Evolutionary conservation across 2,113 vertebrate genomes (phyloP).

Genomic region (Climacteris rufus): DNA sequence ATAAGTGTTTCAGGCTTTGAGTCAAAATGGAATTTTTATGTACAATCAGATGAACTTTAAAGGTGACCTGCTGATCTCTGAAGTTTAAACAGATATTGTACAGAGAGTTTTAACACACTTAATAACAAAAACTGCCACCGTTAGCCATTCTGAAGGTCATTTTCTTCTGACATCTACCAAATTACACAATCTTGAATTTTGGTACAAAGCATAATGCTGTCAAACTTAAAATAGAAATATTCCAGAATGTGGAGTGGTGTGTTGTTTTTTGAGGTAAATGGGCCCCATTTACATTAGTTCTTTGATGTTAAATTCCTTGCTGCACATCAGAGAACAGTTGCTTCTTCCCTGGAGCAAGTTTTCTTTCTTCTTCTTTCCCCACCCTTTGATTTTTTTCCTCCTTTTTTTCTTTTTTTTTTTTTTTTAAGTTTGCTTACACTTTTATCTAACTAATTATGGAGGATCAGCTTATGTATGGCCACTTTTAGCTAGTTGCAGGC

Average conservation of each 20-base stretch:
- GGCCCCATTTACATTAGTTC: conserved; percentile 74
- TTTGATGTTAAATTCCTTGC: conserved; percentile 81
- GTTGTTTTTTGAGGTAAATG: conserved; percentile 71
- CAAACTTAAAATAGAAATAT: conserved; percentile 65
- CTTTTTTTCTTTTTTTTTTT: background rate
- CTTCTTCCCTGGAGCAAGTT: conserved; percentile 77
- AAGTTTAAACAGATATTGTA: background rate
- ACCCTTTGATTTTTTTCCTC: conserved; percentile 22
- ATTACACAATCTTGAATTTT: conserved; percentile 57
- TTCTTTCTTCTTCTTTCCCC: conserved; percentile 54
- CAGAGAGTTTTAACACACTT: background rate
- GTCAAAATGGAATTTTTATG: background rate
- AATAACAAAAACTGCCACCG: conserved; percentile 19
- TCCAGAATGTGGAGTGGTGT: conserved; percentile 56
- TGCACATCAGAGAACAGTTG: conserved; percentile 78
- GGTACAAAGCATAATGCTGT: conserved; percentile 54
- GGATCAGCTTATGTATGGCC: conserved; percentile 57
- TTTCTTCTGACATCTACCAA: conserved; percentile 66
- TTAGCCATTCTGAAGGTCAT: background rate
- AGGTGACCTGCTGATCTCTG: conserved; percentile 25
- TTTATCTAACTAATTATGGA: conserved; percentile 73
- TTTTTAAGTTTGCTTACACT: conserved; percentile 50
- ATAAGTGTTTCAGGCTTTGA: background rate
- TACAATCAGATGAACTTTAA: conserved; percentile 8
- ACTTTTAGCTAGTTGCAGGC: conserved; percentile 57